phyloP scores from a whole-genome alignment of 2,797 vertebrate genomes.

The Aeoliscus strigatus region DNA sequence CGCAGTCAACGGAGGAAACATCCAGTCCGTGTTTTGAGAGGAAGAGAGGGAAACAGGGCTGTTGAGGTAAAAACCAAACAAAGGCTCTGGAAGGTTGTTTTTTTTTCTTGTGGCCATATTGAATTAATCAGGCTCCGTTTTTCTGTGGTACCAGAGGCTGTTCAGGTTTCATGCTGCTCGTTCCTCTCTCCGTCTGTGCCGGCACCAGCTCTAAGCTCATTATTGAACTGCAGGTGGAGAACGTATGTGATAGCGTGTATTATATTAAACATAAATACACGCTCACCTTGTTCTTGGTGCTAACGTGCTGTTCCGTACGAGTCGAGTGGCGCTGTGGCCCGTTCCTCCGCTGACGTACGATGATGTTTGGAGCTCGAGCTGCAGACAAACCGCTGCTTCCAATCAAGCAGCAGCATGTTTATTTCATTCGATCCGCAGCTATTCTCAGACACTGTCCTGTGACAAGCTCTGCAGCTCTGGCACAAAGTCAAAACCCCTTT shows the following conservation, averaged over 20 bases:
- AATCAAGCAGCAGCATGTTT: constrained; percentile 18
- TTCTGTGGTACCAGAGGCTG: constrained; percentile 15
- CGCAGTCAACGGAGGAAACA: neutral
- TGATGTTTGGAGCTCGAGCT: no score
- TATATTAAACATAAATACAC: neutral
- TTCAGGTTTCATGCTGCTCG: constrained; percentile 12
- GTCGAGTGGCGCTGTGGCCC: no score
- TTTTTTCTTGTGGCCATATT: constrained; percentile 37
- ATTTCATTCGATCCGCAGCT: constrained; percentile 15
- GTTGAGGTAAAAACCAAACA: constrained; percentile 37
- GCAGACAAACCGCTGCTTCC: constrained; percentile 26
- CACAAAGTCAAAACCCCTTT: constrained; percentile 43
- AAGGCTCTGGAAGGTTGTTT: constrained; percentile 30
- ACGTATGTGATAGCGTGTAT: neutral
- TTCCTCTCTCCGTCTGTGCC: neutral
- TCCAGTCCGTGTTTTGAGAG: constrained; percentile 2
- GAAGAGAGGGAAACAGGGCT: constrained; percentile 30
- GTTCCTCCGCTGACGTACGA: no score
- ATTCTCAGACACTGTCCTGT: constrained; percentile 20
- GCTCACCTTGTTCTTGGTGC: constrained; percentile 8
- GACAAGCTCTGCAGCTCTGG: constrained; percentile 30
- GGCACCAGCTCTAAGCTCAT: constrained; percentile 3
- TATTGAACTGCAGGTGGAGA: constrained; percentile 9
- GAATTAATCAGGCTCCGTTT: constrained; percentile 39
- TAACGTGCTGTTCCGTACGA: constrained; percentile 4